Evolutionary conservation across 2,797 vertebrate genomes (phyloP).

Genomic region (Dermochelys coriacea): DNA sequence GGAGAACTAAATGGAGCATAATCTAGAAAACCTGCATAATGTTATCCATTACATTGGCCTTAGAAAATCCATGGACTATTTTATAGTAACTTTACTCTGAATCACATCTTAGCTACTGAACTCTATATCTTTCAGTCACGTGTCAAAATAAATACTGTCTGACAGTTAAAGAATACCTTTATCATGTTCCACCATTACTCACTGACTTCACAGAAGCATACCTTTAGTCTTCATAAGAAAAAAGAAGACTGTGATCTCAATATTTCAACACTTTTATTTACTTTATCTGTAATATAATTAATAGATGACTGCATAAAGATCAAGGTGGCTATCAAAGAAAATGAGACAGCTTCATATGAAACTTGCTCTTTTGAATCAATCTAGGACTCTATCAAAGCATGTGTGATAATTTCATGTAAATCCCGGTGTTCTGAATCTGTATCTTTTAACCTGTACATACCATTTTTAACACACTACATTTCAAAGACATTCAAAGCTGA

Average conservation of each 20-base stretch:
- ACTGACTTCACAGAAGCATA: slow-evolving; percentile 77
- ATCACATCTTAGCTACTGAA: slow-evolving; percentile 39
- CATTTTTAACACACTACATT: slow-evolving; percentile 78
- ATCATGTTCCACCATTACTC: slow-evolving; percentile 61
- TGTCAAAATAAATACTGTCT: slow-evolving; percentile 74
- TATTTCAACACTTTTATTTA: slow-evolving; percentile 83
- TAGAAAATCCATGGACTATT: not conserved
- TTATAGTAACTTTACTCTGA: slow-evolving; percentile 27
- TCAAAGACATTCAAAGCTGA: slow-evolving; percentile 79
- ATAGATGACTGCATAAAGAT: slow-evolving; percentile 82
- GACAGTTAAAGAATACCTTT: slow-evolving; percentile 68
- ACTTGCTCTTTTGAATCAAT: slow-evolving; percentile 81
- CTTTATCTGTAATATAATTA: slow-evolving; percentile 86
- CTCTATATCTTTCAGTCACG: slow-evolving; percentile 73
- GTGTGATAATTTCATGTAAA: slow-evolving; percentile 85
- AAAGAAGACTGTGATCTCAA: slow-evolving; percentile 82
- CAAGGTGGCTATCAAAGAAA: slow-evolving; percentile 84
- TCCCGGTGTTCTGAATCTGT: slow-evolving; percentile 79
- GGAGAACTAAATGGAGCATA: slow-evolving; percentile 12
- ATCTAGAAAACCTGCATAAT: not conserved
- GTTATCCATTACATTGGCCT: not conserved
- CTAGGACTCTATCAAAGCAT: slow-evolving; percentile 83
- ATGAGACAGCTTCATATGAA: slow-evolving; percentile 77
- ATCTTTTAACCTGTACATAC: slow-evolving; percentile 82
- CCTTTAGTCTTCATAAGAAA: slow-evolving; percentile 80